These are phyloP conservation scores for Platynereis dumerilii DNA, from an alignment of 2,888 invertebrate species.

Conservation along the genomic window DNA sequence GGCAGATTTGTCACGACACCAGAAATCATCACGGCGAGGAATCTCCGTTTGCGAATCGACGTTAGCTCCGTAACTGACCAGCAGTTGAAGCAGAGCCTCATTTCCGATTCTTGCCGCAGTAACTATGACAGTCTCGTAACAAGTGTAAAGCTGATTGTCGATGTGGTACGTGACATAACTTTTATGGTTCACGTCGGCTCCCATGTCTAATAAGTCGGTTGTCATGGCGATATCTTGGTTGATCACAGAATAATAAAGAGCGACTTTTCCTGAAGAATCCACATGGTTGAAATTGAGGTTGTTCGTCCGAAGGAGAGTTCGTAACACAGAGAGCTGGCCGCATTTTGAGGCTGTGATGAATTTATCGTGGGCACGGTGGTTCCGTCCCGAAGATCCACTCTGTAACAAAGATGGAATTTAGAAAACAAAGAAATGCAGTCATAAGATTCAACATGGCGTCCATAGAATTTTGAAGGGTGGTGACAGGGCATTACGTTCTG, in stretches of 20 bases:
- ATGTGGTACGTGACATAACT: slow-evolving; percentile 34
- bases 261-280: slow-evolving; percentile 30
- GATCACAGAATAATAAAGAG: slow-evolving; percentile 31
- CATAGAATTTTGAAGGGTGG: too few species aligned
- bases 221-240: slow-evolving; percentile 15
- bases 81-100: slow-evolving; percentile 23
- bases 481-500: too few species aligned
- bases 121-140: slow-evolving; percentile 35
- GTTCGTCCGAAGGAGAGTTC: not conserved
- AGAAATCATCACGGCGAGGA: slow-evolving; percentile 9
- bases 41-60: slow-evolving; percentile 16
- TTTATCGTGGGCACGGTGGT: not conserved
- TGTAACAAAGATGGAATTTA: too few species aligned
- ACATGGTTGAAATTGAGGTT: slow-evolving; percentile 25
- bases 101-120: slow-evolving; percentile 36
- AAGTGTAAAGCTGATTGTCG: slow-evolving; percentile 35
- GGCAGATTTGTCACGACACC: slow-evolving; percentile 27
- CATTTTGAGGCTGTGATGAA: slow-evolving; percentile 1
- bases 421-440: too few species aligned
- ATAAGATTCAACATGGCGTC: too few species aligned
- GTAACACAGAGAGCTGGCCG: not conserved
- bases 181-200: slow-evolving; percentile 30
- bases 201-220: slow-evolving; percentile 25
- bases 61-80: slow-evolving; percentile 30
- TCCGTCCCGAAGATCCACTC: not conserved